Base-by-base conservation (phyloP, 2,113 vertebrate species). In the Thunnus maccoyii region DNA sequence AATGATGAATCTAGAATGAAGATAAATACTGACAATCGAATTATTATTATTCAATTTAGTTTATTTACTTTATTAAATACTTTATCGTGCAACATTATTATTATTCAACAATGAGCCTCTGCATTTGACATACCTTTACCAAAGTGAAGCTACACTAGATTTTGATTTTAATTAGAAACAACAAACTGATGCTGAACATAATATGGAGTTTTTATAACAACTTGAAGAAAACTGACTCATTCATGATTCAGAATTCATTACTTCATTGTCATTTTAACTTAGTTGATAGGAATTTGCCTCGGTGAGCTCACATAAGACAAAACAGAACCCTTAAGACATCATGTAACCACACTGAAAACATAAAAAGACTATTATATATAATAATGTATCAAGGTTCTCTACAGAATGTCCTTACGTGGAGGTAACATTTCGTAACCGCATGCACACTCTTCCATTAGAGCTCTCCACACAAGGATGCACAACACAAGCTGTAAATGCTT, bases 401-500 rank as follows among this genome's bases (percentile, higher is more conserved):
- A 14, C 36, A 41, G 36, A 7, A 9, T 47, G 56, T 58, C 65
- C 65, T 61, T 51, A 27, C 70, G 62, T 18, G 52, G 52, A 72
- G 47, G 74, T 56, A 64, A 57, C 32, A 41, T 65, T 79, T 76
- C 69, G 80, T 66, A 2, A 50, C 58, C 48, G 15, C 58, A 68
- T 71, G 30, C 20, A 60, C 67, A 62, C 58, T 72, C 36, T 41
- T 82, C 62, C 25, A 78, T 86, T 64, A 32, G 65, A 78, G 78
- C 54, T 62, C 18, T 72, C 56, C 58, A 61, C 71, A 75, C 54
- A 61, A 54, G 60, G 73, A 86, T 56, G 52, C 58, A 64, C 73
- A 80, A 82, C 84, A 82, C 78, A 89, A 77, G 68, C 82, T 78
- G 78, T 71, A 69, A 83, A 71, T 82, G 75, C 82, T 80, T 87